Evolutionary conservation across 2,797 vertebrate genomes (phyloP), one percentile per base, ranked within the genome.

Genomic region (Cichlasoma orientale): DNA sequence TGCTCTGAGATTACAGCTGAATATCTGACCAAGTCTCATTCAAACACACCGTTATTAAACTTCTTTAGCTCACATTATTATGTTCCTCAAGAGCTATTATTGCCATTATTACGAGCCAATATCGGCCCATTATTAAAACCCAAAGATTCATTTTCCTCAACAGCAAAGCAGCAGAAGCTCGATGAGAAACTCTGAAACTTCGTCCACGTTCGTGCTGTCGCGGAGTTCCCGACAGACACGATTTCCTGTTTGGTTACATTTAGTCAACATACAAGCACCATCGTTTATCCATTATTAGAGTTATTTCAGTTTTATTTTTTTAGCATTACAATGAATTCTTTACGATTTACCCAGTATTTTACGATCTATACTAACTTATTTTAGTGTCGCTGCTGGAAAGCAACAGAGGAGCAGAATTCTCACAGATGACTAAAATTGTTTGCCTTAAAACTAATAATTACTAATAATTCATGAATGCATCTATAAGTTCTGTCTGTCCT

Each of bases 331-430:
- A 6, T 18, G 25, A 44, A 12, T 10, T 18, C 38, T 63, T 25
- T 25, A 44, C 16, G 21, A 25, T 44, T 44, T 63, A 0, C 7
- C 1, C 61, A 44, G 10, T 16, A 47, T 66, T 27, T 47, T 4
- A 27, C 23, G 9, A 41, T 29, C 29, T 27, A 27, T 27, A 27
- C 3, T 27, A 27, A 27, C 27, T n/a, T 44, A 0, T 38, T 21
- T 0, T 63, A 41, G 11, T 44, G 13, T 44, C 12, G 3, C 11
- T 0, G 0, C 38, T 1, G 23, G 10, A 25, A 63, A 25, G 38
- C 21, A 11, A 41, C 16, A 9, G 12, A 41, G n/a, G 14, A 61
- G 2, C 14, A 41, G n/a, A 21, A 36, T 61, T 63, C 13, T 44
- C 44, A 25, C 25, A 25, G 59, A 27, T 27, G 36, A 44, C 4